phyloP scores from a whole-genome alignment of 2,888 invertebrate genomes.

The Archips crataeganus region DNA sequence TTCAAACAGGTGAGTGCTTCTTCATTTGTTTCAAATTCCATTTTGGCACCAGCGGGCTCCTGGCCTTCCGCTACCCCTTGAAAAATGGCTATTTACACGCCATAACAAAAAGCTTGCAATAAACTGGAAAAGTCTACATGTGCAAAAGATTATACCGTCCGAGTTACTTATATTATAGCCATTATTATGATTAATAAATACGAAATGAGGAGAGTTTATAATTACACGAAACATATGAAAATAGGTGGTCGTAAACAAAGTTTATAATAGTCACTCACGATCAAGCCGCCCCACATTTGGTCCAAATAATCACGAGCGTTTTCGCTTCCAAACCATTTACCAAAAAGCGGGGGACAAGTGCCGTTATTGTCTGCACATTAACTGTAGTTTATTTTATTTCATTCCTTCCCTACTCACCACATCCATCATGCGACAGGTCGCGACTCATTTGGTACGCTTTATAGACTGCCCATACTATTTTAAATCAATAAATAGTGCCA shows the following conservation, averaged over 20 bases:
- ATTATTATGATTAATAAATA: neutral
- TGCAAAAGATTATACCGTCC: no score
- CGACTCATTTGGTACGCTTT: slow-evolving; percentile 69
- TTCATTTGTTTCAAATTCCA: no score
- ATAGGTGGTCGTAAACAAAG: neutral
- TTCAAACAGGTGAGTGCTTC: no score
- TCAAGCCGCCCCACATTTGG: slow-evolving; percentile 60
- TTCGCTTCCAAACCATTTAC: slow-evolving; percentile 72
- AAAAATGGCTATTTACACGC: no score
- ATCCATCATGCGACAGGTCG: slow-evolving; percentile 68
- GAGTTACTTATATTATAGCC: no score
- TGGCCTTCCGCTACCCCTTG: no score
- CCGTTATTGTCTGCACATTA: slow-evolving; percentile 69
- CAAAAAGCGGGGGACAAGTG: slow-evolving; percentile 70
- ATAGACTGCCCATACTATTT: slow-evolving; percentile 47
- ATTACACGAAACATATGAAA: neutral
- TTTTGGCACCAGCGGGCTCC: no score
- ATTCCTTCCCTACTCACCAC: slow-evolving; percentile 54
- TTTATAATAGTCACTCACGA: slow-evolving; percentile 17
- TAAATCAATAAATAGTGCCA: slow-evolving; percentile 21
- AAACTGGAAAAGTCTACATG: no score
- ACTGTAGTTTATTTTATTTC: slow-evolving; percentile 65
- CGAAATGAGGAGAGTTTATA: neutral
- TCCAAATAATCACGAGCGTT: slow-evolving; percentile 52
- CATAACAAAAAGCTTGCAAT: no score